These are phyloP conservation scores for Athalia rosae DNA, from an alignment of 2,888 invertebrate species.

Conservation along the genomic window DNA sequence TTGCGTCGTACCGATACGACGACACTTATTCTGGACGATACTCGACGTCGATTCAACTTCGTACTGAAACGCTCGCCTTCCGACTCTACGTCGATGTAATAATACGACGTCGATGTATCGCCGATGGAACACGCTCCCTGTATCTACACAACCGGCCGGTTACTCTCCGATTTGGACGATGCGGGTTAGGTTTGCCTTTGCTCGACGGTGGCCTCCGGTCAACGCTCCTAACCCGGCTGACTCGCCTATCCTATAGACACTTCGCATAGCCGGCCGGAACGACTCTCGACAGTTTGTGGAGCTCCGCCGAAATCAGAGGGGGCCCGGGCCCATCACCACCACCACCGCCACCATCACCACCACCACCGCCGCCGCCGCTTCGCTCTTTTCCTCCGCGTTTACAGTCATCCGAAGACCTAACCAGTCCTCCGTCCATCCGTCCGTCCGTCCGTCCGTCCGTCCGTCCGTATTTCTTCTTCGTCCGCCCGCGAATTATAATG, in stretches of 20 bases:
- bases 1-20: too few species aligned
- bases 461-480: slow-evolving; percentile 25
- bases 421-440: neutral
- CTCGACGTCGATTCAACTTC: too few species aligned
- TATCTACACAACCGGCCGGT: slow-evolving; percentile 33
- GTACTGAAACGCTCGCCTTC: slow-evolving; percentile 11
- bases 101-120: neutral
- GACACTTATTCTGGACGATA: too few species aligned
- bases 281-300: neutral
- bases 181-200: slow-evolving; percentile 47
- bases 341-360: too few species aligned
- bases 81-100: slow-evolving; percentile 23
- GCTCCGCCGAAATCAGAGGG: slow-evolving; percentile 22
- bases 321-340: too few species aligned
- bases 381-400: slow-evolving; percentile 23
- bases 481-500: slow-evolving; percentile 31
- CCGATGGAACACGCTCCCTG: slow-evolving; percentile 20
- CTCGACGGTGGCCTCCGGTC: slow-evolving; percentile 67
- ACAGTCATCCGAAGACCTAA: neutral
- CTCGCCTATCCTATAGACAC: slow-evolving; percentile 36
- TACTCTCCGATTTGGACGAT: slow-evolving; percentile 43
- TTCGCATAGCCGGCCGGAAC: neutral
- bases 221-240: slow-evolving; percentile 71
- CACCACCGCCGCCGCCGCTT: too few species aligned
- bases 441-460: neutral